phyloP scores from a whole-genome alignment of 2,113 vertebrate species.

The Platysteira castanea region DNA sequence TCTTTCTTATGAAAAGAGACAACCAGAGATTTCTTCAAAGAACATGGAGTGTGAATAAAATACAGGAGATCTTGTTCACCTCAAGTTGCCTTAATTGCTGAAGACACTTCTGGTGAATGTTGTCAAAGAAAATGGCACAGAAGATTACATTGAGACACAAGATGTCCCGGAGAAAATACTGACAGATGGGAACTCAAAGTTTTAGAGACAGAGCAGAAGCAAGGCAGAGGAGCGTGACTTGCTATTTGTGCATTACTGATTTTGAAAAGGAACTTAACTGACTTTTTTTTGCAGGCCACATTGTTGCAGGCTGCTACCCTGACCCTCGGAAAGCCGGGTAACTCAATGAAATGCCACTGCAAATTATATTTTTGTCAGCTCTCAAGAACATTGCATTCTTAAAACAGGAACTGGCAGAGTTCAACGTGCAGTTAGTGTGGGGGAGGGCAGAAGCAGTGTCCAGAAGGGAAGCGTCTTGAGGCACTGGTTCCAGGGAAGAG shows the following conservation, averaged over 20 bases:
- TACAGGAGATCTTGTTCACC: not conserved
- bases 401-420: conserved; percentile 14
- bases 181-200: not conserved
- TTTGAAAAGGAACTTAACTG: not conserved
- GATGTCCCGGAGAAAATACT: not conserved
- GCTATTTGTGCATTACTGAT: not conserved
- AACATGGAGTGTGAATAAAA: not conserved
- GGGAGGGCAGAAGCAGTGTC: not conserved
- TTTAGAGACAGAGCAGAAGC: not conserved
- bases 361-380: conserved; percentile 15
- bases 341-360: conserved; percentile 12
- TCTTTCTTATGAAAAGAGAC: not conserved
- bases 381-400: conserved; percentile 29
- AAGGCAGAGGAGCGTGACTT: not conserved
- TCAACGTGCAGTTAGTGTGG: not conserved
- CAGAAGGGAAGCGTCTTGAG: not conserved
- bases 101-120: not conserved
- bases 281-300: not conserved
- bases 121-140: not conserved
- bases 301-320: conserved; percentile 20
- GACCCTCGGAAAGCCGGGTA: not conserved
- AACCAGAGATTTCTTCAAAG: not conserved
- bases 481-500: not conserved
- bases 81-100: not conserved
- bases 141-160: not conserved